Evolutionary conservation across 2,113 vertebrate genomes (phyloP).

Genomic region (Dinomys branickii): DNA sequence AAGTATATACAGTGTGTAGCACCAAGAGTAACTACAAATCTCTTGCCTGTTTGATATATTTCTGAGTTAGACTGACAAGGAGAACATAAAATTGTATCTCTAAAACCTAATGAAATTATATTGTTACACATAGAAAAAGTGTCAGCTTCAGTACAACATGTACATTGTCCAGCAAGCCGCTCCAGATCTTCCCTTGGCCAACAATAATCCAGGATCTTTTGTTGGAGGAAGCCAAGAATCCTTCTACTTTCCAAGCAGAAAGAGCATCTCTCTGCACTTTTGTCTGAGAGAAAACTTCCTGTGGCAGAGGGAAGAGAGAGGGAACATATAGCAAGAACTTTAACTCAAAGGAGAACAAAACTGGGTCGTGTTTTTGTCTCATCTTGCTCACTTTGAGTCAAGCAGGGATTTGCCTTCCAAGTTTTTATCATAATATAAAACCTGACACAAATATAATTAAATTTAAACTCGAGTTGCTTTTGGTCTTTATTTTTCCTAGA

Average conservation of each 20-base stretch:
- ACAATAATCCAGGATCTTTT: conserved; percentile 57
- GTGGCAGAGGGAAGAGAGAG: not conserved
- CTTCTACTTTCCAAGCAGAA: not conserved
- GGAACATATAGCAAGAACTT: not conserved
- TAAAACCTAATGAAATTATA: conserved; percentile 80
- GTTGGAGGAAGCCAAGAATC: conserved; percentile 6
- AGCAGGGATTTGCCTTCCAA: conserved; percentile 62
- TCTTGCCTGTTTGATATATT: conserved; percentile 64
- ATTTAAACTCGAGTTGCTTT: conserved; percentile 54
- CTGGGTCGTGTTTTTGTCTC: conserved; percentile 45
- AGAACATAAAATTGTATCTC: conserved; percentile 71
- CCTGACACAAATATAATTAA: conserved; percentile 56
- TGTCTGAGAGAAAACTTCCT: conserved; percentile 12
- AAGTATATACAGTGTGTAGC: conserved; percentile 47
- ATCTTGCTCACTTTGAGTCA: conserved; percentile 54
- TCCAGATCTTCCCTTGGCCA: conserved; percentile 52
- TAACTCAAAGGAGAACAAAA: conserved; percentile 54
- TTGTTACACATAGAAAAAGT: conserved; percentile 59
- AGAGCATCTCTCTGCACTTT: not conserved
- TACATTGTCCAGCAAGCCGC: conserved; percentile 51
- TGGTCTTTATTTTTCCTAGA: conserved; percentile 42
- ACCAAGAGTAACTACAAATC: conserved; percentile 59
- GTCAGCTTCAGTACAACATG: conserved; percentile 45
- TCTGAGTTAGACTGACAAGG: conserved; percentile 78
- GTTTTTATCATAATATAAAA: conserved; percentile 72